Evolutionary conservation across 2,888 invertebrate species (phyloP), one percentile per base, ranked within the genome.

Genomic region (Lycia hirtaria): DNA sequence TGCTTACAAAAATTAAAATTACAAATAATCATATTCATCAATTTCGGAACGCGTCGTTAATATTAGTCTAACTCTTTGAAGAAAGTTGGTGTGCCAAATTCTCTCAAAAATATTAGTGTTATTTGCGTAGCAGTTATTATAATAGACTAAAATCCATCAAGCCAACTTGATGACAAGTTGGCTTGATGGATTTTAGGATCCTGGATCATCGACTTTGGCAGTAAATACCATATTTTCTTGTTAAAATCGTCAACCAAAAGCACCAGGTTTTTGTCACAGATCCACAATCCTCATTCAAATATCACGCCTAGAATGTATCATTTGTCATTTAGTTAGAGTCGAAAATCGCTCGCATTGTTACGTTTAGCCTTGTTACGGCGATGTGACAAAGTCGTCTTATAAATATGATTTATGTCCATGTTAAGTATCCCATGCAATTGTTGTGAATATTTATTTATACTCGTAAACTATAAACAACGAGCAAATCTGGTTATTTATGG

Each of bases 381-480:
- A 84, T 87, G 85, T 88, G 89, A 91, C 91, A 91, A 89, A 87
- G 85, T 89, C 89, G 77, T 84, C 86, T 88, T 91, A 90, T 87
- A 88, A 87, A 88, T 75, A 88, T 91, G 91, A 91, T 90, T 88
- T 90, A 90, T 88, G 69, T 63, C 55, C 80, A 84, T 88, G 92
- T 90, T 91, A 91, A 92, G 90, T 91, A 90, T 84, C 82, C 86
- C 80, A 80, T 81, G 85, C 90, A 88, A 92, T 91, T 91, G 91
- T 89, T 88, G 87, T 82, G 85, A 84, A 88, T 89, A 88, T 90
- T 91, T 90, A 91, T 91, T 89, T 88, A 81, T 81, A 78, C 87
- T 88, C 85, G 84, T 88, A 86, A 88, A 88, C 85, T 89, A 87
- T 89, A 90, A 90, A 89, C 88, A 90, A 87, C 85, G 81, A 83